Evolutionary conservation across 2,888 invertebrate species (phyloP).

Genomic region (Drosophila putrida): DNA sequence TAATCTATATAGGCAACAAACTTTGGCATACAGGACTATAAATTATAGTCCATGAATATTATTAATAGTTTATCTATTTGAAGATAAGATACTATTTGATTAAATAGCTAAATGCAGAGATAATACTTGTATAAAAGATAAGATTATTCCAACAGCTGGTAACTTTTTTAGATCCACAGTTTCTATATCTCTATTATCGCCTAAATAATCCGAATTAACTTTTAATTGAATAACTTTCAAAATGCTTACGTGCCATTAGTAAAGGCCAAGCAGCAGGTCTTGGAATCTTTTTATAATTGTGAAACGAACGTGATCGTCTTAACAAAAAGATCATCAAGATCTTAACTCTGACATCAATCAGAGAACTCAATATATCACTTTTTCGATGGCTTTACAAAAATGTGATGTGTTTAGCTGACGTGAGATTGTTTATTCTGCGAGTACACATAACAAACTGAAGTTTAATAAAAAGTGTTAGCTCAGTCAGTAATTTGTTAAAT

Average conservation of each 20-base stretch:
- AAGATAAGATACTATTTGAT: neutral
- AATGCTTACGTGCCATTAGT: constrained; percentile 32
- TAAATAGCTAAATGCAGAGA: too few relatives aligned
- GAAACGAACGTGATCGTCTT: constrained; percentile 43
- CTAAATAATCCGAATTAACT: neutral
- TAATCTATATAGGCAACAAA: neutral
- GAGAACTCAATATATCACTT: constrained; percentile 39
- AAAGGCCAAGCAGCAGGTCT: constrained; percentile 9
- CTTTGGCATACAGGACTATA: neutral
- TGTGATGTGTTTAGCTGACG: constrained; percentile 14
- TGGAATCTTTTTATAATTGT: constrained; percentile 27
- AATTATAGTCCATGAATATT: too few relatives aligned
- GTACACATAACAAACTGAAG: constrained; percentile 25
- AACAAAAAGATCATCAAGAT: constrained; percentile 39
- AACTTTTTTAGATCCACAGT: neutral
- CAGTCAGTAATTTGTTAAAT: constrained; percentile 33
- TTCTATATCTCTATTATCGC: neutral
- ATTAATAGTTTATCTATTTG: neutral
- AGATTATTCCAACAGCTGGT: neutral
- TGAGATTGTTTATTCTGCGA: constrained; percentile 37
- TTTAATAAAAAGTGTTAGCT: constrained; percentile 25
- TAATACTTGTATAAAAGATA: too few relatives aligned
- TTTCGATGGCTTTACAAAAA: constrained; percentile 24
- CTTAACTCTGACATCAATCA: constrained; percentile 47
- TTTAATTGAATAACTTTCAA: constrained; percentile 12